Conservation (phyloP, 2,888 invertebrate genomes). For the Dasypolia templi region DNA sequence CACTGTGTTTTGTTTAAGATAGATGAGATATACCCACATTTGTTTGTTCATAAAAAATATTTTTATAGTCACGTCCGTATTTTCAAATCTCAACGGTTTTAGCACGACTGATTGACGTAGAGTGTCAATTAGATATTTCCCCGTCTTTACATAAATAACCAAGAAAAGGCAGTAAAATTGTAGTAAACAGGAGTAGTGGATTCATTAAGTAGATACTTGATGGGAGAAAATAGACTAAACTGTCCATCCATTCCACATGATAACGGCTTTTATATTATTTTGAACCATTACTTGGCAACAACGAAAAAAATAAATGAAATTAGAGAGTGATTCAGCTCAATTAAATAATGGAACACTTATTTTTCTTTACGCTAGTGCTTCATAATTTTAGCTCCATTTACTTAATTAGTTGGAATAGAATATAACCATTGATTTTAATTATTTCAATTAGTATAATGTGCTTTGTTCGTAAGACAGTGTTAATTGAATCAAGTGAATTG, state of each 20-base stretch:
- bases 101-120: neutral
- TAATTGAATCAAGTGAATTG: conserved; percentile 27
- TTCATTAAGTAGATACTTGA: conserved; percentile 25
- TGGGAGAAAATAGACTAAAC: conserved; percentile 11
- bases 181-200: conserved; percentile 37
- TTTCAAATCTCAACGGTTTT: neutral
- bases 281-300: conserved; percentile 12
- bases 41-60: too few relatives aligned
- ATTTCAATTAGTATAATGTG: conserved; percentile 40
- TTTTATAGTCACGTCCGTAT: too few relatives aligned
- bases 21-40: too few relatives aligned
- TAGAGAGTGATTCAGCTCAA: conserved; percentile 25
- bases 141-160: neutral
- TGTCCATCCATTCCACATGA: neutral
- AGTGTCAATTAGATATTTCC: neutral
- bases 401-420: conserved; percentile 41
- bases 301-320: conserved; percentile 16
- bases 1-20: too few relatives aligned
- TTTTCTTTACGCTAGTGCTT: conserved; percentile 28
- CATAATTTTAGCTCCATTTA: conserved; percentile 42
- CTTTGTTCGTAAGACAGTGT: conserved; percentile 20
- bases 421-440: conserved; percentile 52
- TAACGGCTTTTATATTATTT: conserved; percentile 10
- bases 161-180: conserved; percentile 24
- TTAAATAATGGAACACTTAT: conserved; percentile 39